phyloP scores from a whole-genome alignment of 2,888 invertebrate species.

The Apamea anceps region DNA sequence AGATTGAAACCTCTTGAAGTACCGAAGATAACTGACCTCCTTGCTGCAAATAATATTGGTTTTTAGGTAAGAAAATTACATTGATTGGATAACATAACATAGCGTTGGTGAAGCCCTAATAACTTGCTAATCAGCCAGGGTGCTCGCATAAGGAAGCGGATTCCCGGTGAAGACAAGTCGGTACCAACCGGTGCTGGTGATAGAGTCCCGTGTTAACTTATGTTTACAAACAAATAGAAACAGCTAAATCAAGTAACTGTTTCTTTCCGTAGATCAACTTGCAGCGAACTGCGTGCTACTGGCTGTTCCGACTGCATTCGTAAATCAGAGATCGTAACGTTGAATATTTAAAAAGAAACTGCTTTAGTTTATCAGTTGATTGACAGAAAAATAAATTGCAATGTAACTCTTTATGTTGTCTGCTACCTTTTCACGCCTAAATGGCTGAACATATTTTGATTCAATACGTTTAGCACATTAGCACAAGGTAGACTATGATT shows the following conservation, averaged over 20 bases:
- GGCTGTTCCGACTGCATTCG: no score
- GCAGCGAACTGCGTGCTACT: no score
- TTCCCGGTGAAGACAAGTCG: background rate
- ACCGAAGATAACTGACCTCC: constrained; percentile 41
- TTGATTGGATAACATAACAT: background rate
- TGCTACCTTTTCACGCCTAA: no score
- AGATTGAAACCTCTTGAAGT: constrained; percentile 50
- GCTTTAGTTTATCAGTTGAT: no score
- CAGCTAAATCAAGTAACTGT: background rate
- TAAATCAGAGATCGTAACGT: no score
- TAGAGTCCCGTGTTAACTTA: background rate
- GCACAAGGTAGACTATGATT: no score
- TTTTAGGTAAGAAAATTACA: background rate
- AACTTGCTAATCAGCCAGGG: background rate
- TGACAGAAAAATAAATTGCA: background rate
- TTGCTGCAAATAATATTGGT: constrained; percentile 27
- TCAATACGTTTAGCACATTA: no score
- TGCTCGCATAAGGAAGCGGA: background rate
- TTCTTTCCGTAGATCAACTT: no score
- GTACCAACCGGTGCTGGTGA: background rate
- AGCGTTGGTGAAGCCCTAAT: background rate
- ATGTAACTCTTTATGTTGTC: no score
- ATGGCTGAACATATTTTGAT: no score
- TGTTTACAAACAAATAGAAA: background rate
- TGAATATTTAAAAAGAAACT: no score